Evolutionary conservation across 2,797 vertebrate genomes (phyloP).

Genomic region (Molossus alvarezi): DNA sequence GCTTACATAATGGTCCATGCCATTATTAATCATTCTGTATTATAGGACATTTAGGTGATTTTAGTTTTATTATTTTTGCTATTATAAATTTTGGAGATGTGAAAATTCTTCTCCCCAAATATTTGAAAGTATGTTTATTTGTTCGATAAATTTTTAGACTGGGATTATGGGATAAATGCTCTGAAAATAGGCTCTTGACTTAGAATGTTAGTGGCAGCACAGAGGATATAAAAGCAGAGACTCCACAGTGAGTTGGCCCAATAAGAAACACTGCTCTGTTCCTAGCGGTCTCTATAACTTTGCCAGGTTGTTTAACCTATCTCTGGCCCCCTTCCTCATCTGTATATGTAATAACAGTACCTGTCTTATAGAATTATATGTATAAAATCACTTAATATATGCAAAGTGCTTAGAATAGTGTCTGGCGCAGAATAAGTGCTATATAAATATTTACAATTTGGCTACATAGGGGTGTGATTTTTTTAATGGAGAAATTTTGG

Average conservation of each 20-base stretch:
- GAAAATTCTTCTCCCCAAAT: neutral
- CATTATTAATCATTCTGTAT: slow-evolving; percentile 22
- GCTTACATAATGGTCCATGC: neutral
- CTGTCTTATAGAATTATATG: neutral
- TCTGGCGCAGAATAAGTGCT: slow-evolving; percentile 40
- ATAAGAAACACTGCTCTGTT: neutral
- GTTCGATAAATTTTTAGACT: neutral
- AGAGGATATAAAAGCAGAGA: neutral
- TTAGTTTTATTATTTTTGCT: slow-evolving; percentile 10
- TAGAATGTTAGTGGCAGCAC: slow-evolving; percentile 13
- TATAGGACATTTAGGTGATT: neutral
- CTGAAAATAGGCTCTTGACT: slow-evolving; percentile 4
- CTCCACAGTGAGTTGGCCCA: neutral
- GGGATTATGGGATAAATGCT: neutral
- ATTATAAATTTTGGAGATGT: slow-evolving; percentile 27
- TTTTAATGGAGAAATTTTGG: slow-evolving; percentile 3
- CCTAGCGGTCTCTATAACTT: neutral
- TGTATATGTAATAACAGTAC: neutral
- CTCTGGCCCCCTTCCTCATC: neutral
- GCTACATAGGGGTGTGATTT: slow-evolving; percentile 25
- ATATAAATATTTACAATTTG: slow-evolving; percentile 54
- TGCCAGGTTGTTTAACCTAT: neutral
- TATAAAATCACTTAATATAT: slow-evolving; percentile 52
- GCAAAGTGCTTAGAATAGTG: slow-evolving; percentile 31
- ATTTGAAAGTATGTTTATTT: slow-evolving; percentile 46